A percentile compares a stretch with the other conserved stretches of the same genome.
These are phyloP conservation scores for Menura novaehollandiae DNA, from an alignment of 2,113 vertebrate species.

Conservation along the genomic window DNA sequence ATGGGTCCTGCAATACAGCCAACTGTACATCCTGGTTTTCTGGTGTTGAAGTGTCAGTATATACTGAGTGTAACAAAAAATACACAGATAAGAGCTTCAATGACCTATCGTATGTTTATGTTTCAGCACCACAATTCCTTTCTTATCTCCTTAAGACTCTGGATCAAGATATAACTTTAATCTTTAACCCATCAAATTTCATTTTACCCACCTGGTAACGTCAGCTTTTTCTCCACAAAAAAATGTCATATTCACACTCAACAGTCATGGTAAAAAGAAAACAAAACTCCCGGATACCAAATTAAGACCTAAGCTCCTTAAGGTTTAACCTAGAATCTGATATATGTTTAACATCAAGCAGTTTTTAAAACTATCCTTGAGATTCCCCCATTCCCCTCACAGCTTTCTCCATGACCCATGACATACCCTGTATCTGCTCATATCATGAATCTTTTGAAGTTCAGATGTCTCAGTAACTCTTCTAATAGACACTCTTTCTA, in stretches of 20 bases:
- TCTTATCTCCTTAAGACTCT: neutral
- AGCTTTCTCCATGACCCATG: constrained; percentile 35
- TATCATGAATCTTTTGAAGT: neutral
- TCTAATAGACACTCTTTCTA: neutral
- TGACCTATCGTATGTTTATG: neutral
- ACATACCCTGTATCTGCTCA: constrained; percentile 7
- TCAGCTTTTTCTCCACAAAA: constrained; percentile 21
- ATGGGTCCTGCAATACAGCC: neutral
- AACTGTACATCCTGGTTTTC: neutral
- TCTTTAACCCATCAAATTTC: constrained; percentile 5
- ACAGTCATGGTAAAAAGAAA: constrained; percentile 39
- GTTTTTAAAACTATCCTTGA: constrained; percentile 62
- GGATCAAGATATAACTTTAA: neutral
- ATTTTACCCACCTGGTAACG: constrained; percentile 10
- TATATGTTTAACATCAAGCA: constrained; percentile 57
- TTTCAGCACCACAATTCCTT: neutral
- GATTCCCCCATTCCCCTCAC: neutral
- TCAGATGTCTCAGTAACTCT: neutral
- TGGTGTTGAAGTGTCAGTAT: neutral
- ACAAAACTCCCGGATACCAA: constrained; percentile 37
- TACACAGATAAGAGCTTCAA: neutral
- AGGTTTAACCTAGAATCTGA: constrained; percentile 38
- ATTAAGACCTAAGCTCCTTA: constrained; percentile 43
- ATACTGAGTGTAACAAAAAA: neutral
- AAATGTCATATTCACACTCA: neutral